phyloP scores from a whole-genome alignment of 2,888 invertebrate species.

The Synergus japonicus region DNA sequence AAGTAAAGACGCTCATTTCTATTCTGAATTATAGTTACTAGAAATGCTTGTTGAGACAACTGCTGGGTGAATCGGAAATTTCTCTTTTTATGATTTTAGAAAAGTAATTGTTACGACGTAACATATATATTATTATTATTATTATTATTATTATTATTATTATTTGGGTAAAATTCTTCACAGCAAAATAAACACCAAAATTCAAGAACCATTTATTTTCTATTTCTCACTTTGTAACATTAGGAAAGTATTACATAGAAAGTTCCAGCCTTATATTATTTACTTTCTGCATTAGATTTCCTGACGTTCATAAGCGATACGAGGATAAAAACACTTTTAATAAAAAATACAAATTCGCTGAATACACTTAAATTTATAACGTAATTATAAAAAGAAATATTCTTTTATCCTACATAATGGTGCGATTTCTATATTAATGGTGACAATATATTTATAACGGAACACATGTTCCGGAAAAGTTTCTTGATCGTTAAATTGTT shows the following conservation, averaged over 20 bases:
- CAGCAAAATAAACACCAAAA: not conserved
- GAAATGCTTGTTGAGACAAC: too few relatives aligned
- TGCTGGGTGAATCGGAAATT: too few relatives aligned
- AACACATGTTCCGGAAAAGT: not conserved
- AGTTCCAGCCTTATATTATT: not conserved
- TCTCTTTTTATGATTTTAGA: too few relatives aligned
- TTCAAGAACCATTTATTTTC: not conserved
- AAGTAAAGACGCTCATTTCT: too few relatives aligned
- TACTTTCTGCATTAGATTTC: not conserved
- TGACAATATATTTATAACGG: not conserved
- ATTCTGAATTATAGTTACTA: too few relatives aligned
- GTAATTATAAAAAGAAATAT: too few relatives aligned
- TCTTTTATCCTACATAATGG: too few relatives aligned
- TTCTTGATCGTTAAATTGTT: not conserved
- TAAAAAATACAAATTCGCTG: not conserved
- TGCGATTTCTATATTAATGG: too few relatives aligned
- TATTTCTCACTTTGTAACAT: not conserved
- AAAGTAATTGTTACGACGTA: too few relatives aligned
- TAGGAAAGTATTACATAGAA: not conserved
- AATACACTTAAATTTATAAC: not conserved
- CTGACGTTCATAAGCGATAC: not conserved
- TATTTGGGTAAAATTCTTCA: not conserved
- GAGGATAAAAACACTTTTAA: not conserved
- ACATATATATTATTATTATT: too few relatives aligned
- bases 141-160: too few relatives aligned